These are phyloP conservation scores for Dexiosoma caninum DNA, from an alignment of 2,888 invertebrate species.

Conservation along the genomic window DNA sequence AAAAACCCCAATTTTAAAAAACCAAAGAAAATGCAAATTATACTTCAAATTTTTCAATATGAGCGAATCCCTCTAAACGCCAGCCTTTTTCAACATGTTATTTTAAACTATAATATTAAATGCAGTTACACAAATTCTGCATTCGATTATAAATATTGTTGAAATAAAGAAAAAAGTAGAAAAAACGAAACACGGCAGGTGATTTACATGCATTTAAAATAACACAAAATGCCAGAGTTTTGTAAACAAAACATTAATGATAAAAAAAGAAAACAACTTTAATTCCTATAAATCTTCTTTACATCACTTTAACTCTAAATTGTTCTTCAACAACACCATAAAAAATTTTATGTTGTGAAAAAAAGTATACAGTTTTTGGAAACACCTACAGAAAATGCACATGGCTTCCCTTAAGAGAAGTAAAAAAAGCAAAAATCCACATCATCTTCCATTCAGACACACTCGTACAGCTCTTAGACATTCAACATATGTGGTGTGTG, in stretches of 20 bases:
- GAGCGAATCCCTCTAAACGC: neutral
- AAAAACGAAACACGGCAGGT: constrained; percentile 54
- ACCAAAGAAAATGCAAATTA: constrained; percentile 13
- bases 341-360: neutral
- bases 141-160: constrained; percentile 9
- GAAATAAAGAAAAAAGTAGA: neutral
- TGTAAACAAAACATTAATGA: constrained; percentile 42
- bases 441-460: neutral
- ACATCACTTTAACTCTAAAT: constrained; percentile 49
- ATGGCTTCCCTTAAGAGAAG: constrained; percentile 11
- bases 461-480: neutral
- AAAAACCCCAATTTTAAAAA: neutral
- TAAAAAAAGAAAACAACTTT: constrained; percentile 5
- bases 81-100: neutral
- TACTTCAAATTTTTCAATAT: constrained; percentile 20
- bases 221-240: constrained; percentile 28
- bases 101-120: constrained; percentile 20
- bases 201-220: constrained; percentile 45
- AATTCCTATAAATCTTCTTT: constrained; percentile 52
- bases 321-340: neutral
- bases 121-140: neutral
- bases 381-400: constrained; percentile 41
- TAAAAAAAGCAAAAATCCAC: constrained; percentile 4
- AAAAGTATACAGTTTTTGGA: constrained; percentile 6
- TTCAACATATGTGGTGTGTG: constrained; percentile 16